A percentile compares a stretch with the other conserved stretches of the same genome.
Evolutionary conservation across 2,113 vertebrate species (phyloP).

Genomic region (Mungos mungo): DNA sequence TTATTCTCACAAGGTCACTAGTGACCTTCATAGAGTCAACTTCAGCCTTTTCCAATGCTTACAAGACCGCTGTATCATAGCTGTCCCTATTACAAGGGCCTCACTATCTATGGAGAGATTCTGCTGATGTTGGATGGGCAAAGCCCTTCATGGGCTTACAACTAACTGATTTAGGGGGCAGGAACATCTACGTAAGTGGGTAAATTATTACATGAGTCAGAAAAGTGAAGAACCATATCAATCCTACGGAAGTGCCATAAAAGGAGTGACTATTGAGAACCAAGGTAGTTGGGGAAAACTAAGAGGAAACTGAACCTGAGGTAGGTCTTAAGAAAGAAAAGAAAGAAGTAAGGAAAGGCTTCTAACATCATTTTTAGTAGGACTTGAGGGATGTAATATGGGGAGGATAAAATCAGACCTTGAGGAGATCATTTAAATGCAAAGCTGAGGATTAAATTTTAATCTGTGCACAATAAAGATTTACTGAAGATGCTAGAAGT

Average conservation of each 20-base stretch:
- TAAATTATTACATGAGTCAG: neutral
- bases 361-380: neutral
- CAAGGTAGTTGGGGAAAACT: neutral
- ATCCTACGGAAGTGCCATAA: neutral
- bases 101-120: neutral
- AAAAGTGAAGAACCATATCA: constrained; percentile 14
- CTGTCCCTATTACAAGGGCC: neutral
- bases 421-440: neutral
- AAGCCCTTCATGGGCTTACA: neutral
- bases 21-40: neutral
- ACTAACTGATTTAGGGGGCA: neutral
- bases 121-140: neutral
- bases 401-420: neutral
- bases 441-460: neutral
- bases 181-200: neutral
- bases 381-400: neutral
- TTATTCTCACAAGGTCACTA: neutral
- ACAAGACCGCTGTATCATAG: neutral
- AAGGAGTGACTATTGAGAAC: neutral
- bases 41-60: neutral
- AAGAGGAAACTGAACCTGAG: neutral
- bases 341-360: neutral
- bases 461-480: neutral
- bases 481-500: neutral
- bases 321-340: neutral